These are phyloP conservation scores for Antrozous pallidus DNA, from an alignment of 2,797 vertebrate genomes.

Conservation along the genomic window DNA sequence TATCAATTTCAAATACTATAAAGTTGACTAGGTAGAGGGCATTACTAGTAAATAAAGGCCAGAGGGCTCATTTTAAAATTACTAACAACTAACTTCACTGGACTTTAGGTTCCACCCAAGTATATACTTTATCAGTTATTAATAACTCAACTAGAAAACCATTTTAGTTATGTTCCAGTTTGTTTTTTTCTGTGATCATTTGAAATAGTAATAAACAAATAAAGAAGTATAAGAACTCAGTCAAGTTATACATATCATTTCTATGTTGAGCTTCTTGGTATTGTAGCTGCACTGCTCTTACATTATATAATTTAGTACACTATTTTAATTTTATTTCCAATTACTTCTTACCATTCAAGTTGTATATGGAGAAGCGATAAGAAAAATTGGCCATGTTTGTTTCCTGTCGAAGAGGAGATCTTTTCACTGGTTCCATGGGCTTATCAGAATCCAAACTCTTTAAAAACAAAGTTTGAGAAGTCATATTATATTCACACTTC, in stretches of 20 bases:
- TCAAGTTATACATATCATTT: neutral
- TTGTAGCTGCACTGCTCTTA: neutral
- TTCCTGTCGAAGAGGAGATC: conserved; percentile 94
- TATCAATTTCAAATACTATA: conserved; percentile 24
- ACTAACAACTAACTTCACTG: conserved; percentile 24
- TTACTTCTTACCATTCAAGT: conserved; percentile 93
- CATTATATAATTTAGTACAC: conserved; percentile 6
- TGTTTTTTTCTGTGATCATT: conserved; percentile 3
- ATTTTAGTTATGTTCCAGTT: neutral
- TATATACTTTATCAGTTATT: conserved; percentile 10
- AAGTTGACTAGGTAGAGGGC: neutral
- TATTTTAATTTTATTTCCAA: conserved; percentile 54
- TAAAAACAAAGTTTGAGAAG: conserved; percentile 45
- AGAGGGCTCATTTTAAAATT: conserved; percentile 32
- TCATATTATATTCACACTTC: conserved; percentile 41
- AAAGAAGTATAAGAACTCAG: conserved; percentile 2
- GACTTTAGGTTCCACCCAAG: conserved; percentile 21
- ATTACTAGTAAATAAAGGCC: conserved; percentile 25
- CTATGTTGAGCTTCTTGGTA: conserved; percentile 29
- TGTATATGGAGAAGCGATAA: conserved; percentile 99
- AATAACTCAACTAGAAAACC: conserved; percentile 26
- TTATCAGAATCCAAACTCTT: conserved; percentile 97
- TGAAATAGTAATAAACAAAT: conserved; percentile 49
- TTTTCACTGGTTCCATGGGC: conserved; percentile 90
- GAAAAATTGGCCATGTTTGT: conserved; percentile 99